Conservation (phyloP, 2,797 vertebrate genomes). For the Borostomias antarcticus region DNA sequence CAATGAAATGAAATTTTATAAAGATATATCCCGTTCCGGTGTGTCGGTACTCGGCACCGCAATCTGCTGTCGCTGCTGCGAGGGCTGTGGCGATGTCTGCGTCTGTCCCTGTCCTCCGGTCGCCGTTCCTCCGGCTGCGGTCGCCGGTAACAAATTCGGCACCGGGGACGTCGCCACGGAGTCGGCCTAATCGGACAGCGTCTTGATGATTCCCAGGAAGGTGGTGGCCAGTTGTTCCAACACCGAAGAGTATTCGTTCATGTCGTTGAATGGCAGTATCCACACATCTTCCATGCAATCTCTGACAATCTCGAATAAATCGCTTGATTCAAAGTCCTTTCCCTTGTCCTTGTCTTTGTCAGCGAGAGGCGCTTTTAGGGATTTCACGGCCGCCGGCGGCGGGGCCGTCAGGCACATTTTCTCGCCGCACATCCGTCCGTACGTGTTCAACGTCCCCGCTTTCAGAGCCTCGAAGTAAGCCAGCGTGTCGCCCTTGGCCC, state of each 20-base stretch:
- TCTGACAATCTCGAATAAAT: not conserved
- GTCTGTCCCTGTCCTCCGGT: no score
- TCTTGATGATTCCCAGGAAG: not conserved
- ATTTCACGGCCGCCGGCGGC: not conserved
- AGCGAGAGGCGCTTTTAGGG: not conserved
- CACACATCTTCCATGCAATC: not conserved
- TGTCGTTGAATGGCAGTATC: not conserved
- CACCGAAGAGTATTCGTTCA: not conserved
- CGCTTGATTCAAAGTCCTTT: not conserved
- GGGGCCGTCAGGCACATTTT: not conserved
- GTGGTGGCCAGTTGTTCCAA: not conserved
- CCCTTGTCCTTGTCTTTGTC: not conserved
- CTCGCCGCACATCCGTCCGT: not conserved
- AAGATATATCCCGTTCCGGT: no score
- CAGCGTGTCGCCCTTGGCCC: not conserved
- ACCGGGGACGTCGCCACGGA: no score
- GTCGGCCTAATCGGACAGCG: not conserved
- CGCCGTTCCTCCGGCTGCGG: no score
- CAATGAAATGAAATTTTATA: no score
- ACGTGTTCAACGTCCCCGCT: not conserved
- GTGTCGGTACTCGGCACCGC: no score
- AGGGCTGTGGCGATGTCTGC: no score
- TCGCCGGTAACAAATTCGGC: no score
- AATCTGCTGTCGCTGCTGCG: no score
- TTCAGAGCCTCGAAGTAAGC: not conserved